phyloP scores from a whole-genome alignment of 2,113 vertebrate species.

The Esox niger region DNA sequence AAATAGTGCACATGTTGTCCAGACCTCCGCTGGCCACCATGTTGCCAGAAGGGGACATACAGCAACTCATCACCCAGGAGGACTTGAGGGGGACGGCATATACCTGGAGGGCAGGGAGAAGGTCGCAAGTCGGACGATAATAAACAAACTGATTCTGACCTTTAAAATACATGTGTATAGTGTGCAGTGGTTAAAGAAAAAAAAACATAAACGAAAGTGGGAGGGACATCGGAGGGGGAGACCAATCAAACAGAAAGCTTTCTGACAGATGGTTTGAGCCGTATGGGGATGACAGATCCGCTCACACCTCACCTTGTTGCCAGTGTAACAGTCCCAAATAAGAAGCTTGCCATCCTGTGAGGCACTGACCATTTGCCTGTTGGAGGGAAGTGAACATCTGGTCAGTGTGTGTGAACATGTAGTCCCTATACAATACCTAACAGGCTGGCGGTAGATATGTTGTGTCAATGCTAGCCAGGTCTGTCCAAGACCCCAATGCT shows the following conservation, averaged over 20 bases:
- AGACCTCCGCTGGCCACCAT: slow-evolving; percentile 76
- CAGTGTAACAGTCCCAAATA: slow-evolving; percentile 71
- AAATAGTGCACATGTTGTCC: slow-evolving; percentile 76
- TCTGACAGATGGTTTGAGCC: background rate
- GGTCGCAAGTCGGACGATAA: background rate
- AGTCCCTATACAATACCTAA: no score
- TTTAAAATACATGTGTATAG: no score
- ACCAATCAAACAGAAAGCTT: no score
- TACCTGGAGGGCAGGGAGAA: slow-evolving; percentile 46
- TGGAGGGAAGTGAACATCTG: background rate
- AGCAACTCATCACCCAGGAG: slow-evolving; percentile 79
- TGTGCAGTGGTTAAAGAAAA: no score
- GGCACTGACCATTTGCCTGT: slow-evolving; percentile 74
- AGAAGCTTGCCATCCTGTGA: slow-evolving; percentile 79
- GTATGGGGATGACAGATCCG: background rate
- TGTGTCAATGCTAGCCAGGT: no score
- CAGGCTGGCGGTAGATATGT: no score
- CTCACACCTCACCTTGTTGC: slow-evolving; percentile 66
- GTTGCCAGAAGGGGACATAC: slow-evolving; percentile 74
- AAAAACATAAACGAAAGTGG: no score
- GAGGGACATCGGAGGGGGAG: no score
- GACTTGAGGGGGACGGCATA: slow-evolving; percentile 76
- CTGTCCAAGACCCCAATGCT: no score
- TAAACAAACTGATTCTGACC: no score
- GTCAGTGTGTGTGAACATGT: background rate